Base-by-base conservation (phyloP, 2,888 invertebrate genomes). In the Cancer borealis region DNA sequence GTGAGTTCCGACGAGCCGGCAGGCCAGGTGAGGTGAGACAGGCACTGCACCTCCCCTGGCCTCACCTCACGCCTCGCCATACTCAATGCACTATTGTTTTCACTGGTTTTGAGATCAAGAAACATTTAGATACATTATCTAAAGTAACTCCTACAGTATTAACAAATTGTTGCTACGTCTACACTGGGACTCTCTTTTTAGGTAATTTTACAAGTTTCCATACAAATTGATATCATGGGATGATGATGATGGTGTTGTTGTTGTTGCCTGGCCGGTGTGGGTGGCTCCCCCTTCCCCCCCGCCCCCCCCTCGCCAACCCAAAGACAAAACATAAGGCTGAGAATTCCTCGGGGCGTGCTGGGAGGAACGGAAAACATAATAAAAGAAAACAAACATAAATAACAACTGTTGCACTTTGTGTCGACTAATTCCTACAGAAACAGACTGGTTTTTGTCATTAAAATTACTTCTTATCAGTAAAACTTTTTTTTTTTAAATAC, bases 271-370 rank as follows among this genome's bases (percentile, higher is more conserved):
- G 84, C 84, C 84, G 84, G 39, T 30, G 79, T 17, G 39, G 3
- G 84, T 14, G 73, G 26, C 73, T 26, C 73, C 73, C 73, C 26
- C 73, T 5, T 39, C 39, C 84, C 12, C 84, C 30, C 17, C 84
- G 39, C 39, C n/a, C 84, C 39, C 30, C 84, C 39, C 39, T 17
- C 39, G 8, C 84, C 30, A 39, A 84, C 91, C 87, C 93, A 60
- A 93, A 84, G 66, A 93, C 60, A 87, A 87, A 84, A 84, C 30
- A 21, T 21, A 84, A 39, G 84, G 39, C 84, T 39, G 84, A 84
- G 94, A 94, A 94, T 94, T 94, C 94, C 94, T 94, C 88, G 94
- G 93, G 94, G 94, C 73, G 93, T 89, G 89, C 47, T 73, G 89
- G 88, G 93, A 93, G 60, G 45, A 66, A 39, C 84, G 21, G 21